A percentile compares a stretch with the other conserved stretches of the same genome.
These are phyloP conservation scores for Acrossocheilus fasciatus DNA, from an alignment of 2,797 vertebrate genomes.

Conservation along the genomic window DNA sequence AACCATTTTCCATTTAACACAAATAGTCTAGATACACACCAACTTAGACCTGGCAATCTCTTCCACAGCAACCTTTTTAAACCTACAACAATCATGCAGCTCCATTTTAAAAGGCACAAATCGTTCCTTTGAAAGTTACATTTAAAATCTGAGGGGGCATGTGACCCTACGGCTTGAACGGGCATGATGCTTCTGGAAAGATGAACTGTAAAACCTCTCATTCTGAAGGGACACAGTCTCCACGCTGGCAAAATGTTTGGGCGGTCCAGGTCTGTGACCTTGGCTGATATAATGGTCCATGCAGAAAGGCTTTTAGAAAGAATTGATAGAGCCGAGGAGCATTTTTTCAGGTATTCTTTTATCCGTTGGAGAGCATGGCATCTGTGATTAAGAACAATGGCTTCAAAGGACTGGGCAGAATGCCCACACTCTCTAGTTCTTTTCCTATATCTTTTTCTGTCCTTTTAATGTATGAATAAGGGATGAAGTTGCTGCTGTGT, in stretches of 20 bases:
- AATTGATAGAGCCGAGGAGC: constrained; percentile 4
- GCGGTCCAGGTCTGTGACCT: constrained; percentile 29
- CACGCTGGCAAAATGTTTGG: constrained; percentile 5
- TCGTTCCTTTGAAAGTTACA: not conserved
- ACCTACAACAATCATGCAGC: not conserved
- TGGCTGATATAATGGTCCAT: constrained; percentile 13
- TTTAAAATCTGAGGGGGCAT: not conserved
- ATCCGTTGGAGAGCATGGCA: constrained; percentile 8
- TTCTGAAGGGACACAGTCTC: constrained; percentile 2
- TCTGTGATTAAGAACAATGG: constrained; percentile 35
- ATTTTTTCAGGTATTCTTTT: constrained; percentile 28
- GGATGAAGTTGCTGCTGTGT: constrained; percentile 30
- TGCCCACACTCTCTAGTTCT: constrained; percentile 19
- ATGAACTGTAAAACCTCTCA: constrained; percentile 25
- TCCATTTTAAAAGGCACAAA: not conserved
- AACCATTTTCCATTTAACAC: not conserved
- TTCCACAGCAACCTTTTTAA: not conserved
- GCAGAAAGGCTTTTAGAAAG: constrained; percentile 34
- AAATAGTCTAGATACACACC: not conserved
- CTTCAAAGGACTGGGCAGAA: constrained; percentile 22
- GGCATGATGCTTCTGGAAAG: not conserved
- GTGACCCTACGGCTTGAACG: not conserved
- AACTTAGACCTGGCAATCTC: not conserved
- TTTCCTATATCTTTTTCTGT: not conserved
- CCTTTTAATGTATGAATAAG: constrained; percentile 8